Percentiles rank a stretch among this genome's conserved stretches.
phyloP scores from a whole-genome alignment of 1,140 invertebrate species.

The Lepeophtheirus salmonis region DNA sequence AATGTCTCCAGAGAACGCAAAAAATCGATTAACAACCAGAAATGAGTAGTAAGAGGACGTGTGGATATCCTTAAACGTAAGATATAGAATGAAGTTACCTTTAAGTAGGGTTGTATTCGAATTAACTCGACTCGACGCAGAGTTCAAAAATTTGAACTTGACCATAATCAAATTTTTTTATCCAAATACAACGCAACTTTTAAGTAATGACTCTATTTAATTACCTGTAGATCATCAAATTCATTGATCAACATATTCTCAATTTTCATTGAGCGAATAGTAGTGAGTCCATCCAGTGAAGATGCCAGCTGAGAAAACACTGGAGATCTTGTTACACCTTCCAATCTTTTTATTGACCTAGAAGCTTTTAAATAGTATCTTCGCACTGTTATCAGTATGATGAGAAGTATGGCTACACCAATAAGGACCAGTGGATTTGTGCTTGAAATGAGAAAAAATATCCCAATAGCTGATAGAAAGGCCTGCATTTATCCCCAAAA shows the following conservation, averaged over 20 bases:
- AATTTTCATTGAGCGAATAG: constrained; percentile 59
- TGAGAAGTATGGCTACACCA: not conserved
- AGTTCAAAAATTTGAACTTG: too few species aligned
- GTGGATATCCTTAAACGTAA: not conserved
- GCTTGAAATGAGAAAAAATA: not conserved
- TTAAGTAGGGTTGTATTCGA: too few species aligned
- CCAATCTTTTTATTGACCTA: constrained; percentile 41
- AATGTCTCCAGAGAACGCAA: not conserved
- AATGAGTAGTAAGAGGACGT: not conserved
- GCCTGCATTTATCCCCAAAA: not conserved
- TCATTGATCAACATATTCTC: constrained; percentile 53
- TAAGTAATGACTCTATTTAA: too few species aligned
- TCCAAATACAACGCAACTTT: too few species aligned
- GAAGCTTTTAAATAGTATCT: constrained; percentile 59
- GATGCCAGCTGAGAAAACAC: constrained; percentile 70
- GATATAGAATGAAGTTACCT: too few species aligned
- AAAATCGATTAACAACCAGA: not conserved
- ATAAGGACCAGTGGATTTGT: not conserved
- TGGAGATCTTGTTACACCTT: constrained; percentile 35
- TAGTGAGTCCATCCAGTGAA: constrained; percentile 65
- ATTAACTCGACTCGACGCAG: too few species aligned
- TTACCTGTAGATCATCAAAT: constrained; percentile 50
- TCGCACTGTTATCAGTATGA: constrained; percentile 35
- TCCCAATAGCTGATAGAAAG: not conserved
- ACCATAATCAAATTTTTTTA: too few species aligned